A percentile compares a stretch with the other conserved stretches of the same genome.
phyloP scores from a whole-genome alignment of 2,113 vertebrate genomes.

The Hippolais icterina region DNA sequence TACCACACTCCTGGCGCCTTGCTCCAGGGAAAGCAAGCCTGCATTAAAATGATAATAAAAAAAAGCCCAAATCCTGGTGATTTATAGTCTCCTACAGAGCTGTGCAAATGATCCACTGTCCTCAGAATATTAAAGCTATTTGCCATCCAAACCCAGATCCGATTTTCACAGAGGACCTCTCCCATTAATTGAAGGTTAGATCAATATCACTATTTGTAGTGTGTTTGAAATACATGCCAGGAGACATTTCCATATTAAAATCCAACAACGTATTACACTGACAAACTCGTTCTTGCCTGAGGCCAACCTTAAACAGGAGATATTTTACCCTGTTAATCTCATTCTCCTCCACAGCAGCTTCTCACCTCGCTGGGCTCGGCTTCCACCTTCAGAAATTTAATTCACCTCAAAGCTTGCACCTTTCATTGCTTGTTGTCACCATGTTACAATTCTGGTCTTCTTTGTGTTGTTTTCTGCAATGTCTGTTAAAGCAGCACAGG shows the following conservation, averaged over 20 bases:
- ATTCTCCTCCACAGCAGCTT: not conserved
- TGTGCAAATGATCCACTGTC: not conserved
- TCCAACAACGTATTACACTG: not conserved
- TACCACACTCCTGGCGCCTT: not conserved
- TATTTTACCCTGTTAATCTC: not conserved
- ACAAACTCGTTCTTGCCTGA: not conserved
- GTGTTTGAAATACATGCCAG: not conserved
- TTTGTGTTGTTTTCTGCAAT: not conserved
- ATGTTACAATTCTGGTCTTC: rapidly evolving
- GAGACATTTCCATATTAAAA: constrained; percentile 34
- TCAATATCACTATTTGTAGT: not conserved
- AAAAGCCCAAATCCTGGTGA: not conserved
- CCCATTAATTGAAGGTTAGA: constrained; percentile 1
- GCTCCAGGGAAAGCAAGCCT: not conserved
- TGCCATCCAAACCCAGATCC: not conserved
- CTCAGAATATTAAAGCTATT: constrained; percentile 12
- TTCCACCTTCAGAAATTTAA: not conserved
- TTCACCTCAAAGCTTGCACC: not conserved
- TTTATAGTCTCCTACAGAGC: not conserved
- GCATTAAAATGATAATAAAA: not conserved
- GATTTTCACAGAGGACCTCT: not conserved
- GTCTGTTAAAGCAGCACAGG: not conserved
- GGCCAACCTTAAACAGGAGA: not conserved
- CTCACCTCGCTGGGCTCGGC: not conserved
- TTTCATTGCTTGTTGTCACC: not conserved